Evolutionary conservation across 2,888 invertebrate species (phyloP), one percentile per base, ranked within the genome.

Genomic region (Trichogramma evanescens): DNA sequence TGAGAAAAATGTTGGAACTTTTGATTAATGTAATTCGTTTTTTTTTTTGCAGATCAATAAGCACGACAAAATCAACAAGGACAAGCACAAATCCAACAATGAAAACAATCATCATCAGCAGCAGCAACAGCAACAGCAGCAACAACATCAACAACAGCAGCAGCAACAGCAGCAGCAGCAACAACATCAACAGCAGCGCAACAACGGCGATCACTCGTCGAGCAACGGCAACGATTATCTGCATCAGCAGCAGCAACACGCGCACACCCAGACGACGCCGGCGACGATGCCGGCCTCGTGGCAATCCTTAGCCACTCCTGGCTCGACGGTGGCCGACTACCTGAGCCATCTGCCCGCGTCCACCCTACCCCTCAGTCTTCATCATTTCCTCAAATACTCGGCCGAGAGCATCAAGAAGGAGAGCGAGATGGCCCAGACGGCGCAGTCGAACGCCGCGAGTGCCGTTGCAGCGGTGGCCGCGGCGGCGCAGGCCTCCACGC

Each of bases 301-400:
- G 89, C 89, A 89, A 75, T 84, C 87, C 1, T 78, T 89, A 46
- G 83, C 84, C 9, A 82, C 84, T n/a, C 84, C 84, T 6, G 89
- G 90, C 57, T 88, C 89, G 0, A 89, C 91, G 0, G 91, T 92
- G 6, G 91, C 91, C 7, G 91, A 92, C 78, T 92, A 92, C 76
- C 82, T 92, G 62, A 90, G 91, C 6, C 89, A 91, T 63, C 78
- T 92, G 66, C 87, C 88, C 52, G 86, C 88, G 56, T 86, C 86
- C 49, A 87, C 87, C 39, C 74, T 88, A 67, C 91, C 91, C 0
- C 78, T 92, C 58, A 90, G 90, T 40, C 79, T 92, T 56, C 92
- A 92, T 74, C 91, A 92, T 75, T 87, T 92, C 68, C 82, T 92
- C 45, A 91, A 91, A 76, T 91, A 91, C 78, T 90, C 91, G 3